Percentiles rank a stretch among this genome's conserved stretches.
These are phyloP conservation scores for Tetranychus cinnabarinus DNA, from an alignment of 1,140 invertebrate genomes.

Conservation along the genomic window DNA sequence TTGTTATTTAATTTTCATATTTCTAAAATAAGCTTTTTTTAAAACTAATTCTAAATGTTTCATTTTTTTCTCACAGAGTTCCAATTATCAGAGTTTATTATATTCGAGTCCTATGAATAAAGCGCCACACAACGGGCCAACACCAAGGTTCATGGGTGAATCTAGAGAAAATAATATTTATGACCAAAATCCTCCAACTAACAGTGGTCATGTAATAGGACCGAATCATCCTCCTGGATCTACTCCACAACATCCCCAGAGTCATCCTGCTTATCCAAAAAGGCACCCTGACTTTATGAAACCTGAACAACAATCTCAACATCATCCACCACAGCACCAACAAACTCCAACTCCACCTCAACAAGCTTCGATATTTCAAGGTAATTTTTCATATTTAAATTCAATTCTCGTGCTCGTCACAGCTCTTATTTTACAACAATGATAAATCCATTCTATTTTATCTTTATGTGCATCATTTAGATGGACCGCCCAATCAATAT, in stretches of 20 bases:
- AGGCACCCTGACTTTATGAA: constrained; percentile 17
- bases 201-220: neutral
- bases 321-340: constrained; percentile 11
- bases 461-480: neutral
- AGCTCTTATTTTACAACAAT: too few relatives aligned
- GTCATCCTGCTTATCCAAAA: constrained; percentile 8
- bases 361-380: neutral
- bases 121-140: constrained; percentile 4
- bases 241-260: neutral
- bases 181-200: neutral
- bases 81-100: neutral
- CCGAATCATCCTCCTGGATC: constrained; percentile 2
- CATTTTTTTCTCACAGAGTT: neutral
- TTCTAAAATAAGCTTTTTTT: neutral
- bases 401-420: too few relatives aligned
- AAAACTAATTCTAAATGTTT: neutral
- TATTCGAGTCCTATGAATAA: neutral
- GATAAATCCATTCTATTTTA: too few relatives aligned
- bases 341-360: neutral
- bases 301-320: constrained; percentile 8
- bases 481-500: neutral
- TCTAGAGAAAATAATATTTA: neutral
- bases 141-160: constrained; percentile 2
- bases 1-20: too few relatives aligned
- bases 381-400: neutral